phyloP scores from a whole-genome alignment of 2,797 vertebrate species.

The Esox lucius region DNA sequence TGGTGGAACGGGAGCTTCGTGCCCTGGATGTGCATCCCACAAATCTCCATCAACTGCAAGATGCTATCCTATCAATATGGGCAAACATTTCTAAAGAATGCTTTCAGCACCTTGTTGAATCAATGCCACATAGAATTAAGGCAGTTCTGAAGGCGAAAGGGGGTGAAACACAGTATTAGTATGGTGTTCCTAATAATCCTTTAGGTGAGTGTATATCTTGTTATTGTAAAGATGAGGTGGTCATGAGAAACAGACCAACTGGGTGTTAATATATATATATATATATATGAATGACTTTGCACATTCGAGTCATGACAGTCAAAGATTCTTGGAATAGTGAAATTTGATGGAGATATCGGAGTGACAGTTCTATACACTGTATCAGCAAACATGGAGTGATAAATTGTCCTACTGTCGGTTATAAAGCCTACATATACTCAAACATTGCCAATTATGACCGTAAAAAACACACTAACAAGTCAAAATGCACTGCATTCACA shows the following conservation, averaged over 20 bases:
- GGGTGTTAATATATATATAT: slow-evolving; percentile 42
- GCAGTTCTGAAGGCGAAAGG: too few relatives aligned
- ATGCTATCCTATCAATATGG: too few relatives aligned
- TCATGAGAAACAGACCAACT: slow-evolving; percentile 36
- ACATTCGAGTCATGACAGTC: slow-evolving; percentile 4
- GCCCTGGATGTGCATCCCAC: too few relatives aligned
- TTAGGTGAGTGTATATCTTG: too few relatives aligned
- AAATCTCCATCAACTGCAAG: too few relatives aligned
- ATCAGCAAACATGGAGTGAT: neutral
- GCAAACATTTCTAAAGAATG: too few relatives aligned
- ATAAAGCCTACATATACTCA: neutral
- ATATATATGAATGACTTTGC: slow-evolving; percentile 21
- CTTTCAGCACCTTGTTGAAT: too few relatives aligned
- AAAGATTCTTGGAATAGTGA: slow-evolving; percentile 3
- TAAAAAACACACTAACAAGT: neutral
- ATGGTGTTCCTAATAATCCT: too few relatives aligned
- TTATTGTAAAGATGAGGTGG: slow-evolving; percentile 10
- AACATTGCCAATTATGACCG: neutral
- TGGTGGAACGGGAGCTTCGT: too few relatives aligned
- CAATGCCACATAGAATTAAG: too few relatives aligned
- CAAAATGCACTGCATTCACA: slow-evolving; percentile 24
- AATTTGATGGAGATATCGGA: neutral
- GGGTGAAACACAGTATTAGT: too few relatives aligned
- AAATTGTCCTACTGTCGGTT: neutral
- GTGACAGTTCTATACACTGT: neutral